Evolutionary conservation across 2,888 invertebrate species (phyloP).

Genomic region (Eustalomyia histrio): DNA sequence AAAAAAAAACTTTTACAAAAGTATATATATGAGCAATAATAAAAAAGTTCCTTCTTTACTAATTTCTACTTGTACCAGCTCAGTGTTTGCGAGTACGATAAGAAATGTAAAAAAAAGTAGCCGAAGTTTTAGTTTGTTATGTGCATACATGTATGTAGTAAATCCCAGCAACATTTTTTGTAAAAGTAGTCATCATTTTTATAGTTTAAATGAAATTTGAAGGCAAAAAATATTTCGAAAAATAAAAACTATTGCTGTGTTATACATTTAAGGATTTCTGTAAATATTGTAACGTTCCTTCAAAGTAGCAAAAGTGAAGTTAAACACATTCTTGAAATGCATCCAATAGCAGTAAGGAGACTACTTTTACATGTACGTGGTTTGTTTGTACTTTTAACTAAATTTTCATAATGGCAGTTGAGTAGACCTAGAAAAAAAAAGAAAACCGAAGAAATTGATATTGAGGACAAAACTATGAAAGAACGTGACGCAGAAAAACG

Average conservation of each 20-base stretch:
- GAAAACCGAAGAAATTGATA: conserved; percentile 22
- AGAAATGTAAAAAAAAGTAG: conserved; percentile 9
- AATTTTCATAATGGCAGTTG: conserved; percentile 26
- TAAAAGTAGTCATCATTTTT: too few relatives aligned
- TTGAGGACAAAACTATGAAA: conserved; percentile 13
- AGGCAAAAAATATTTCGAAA: too few relatives aligned
- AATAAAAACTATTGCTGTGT: too few relatives aligned
- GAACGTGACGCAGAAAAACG: conserved; percentile 5
- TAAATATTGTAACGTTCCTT: not conserved
- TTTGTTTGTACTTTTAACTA: conserved; percentile 6
- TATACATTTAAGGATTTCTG: too few relatives aligned
- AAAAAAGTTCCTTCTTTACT: conserved; percentile 5
- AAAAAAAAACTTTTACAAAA: conserved; percentile 17
- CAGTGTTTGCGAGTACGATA: conserved; percentile 26
- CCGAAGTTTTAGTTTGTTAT: conserved; percentile 2
- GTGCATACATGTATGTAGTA: not conserved
- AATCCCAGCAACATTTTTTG: not conserved
- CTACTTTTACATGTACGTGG: not conserved
- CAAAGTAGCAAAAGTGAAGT: conserved; percentile 22
- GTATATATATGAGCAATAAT: not conserved
- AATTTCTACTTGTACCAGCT: not conserved
- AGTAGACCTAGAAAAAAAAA: not conserved
- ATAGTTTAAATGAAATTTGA: too few relatives aligned
- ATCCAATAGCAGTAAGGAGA: not conserved
- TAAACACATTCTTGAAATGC: conserved; percentile 27